Percentiles rank a stretch among this genome's conserved stretches.
phyloP scores from a whole-genome alignment of 2,797 vertebrate species.

The Helarctos malayanus region DNA sequence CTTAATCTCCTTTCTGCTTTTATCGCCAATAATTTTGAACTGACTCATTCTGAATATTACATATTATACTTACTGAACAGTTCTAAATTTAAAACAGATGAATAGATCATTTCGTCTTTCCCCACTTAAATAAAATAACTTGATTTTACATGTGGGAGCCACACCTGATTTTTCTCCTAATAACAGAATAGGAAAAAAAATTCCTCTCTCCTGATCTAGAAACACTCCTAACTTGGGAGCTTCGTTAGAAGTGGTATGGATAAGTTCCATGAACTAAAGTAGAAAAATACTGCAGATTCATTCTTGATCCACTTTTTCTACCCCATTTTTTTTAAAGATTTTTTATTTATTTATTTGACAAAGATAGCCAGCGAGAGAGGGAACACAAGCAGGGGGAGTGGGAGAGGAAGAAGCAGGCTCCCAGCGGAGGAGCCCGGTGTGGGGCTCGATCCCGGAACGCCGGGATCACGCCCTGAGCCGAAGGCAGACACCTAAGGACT shows the following conservation, averaged over 20 bases:
- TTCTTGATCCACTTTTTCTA: background rate
- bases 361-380: too few relatives aligned
- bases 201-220: background rate
- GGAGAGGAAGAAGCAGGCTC: too few relatives aligned
- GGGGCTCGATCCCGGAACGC: too few relatives aligned
- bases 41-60: background rate
- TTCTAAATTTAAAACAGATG: constrained; percentile 50
- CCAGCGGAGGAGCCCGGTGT: too few relatives aligned
- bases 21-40: background rate
- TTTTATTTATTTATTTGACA: too few relatives aligned
- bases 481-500: too few relatives aligned
- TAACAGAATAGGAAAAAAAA: background rate
- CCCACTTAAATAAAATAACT: background rate
- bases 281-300: constrained; percentile 13
- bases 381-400: too few relatives aligned
- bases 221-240: background rate
- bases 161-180: background rate
- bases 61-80: background rate
- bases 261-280: background rate
- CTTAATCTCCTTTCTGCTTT: background rate
- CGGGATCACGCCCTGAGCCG: too few relatives aligned
- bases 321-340: background rate
- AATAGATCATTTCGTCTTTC: constrained; percentile 3
- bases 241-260: background rate
- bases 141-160: background rate